A percentile compares a stretch with the other conserved stretches of the same genome.
phyloP scores from a whole-genome alignment of 92 coral and sea anemone species.

The Siderastrea siderea region DNA sequence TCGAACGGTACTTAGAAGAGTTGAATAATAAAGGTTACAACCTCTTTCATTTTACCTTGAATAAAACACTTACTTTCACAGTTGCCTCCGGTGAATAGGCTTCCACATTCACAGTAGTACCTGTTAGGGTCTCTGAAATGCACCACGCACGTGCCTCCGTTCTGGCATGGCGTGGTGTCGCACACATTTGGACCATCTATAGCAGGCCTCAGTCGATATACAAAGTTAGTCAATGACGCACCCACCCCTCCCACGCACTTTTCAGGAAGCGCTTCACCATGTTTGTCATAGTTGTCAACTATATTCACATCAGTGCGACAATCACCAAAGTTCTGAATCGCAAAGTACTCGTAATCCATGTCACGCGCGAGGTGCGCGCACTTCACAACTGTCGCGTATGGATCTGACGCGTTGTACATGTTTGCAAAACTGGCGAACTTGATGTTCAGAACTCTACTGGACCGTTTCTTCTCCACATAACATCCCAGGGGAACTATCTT shows the following conservation, averaged over 20 bases:
- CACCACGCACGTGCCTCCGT: slow-evolving; percentile 21
- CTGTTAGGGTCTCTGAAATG: slow-evolving; percentile 6
- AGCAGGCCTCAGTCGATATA: slow-evolving; percentile 28
- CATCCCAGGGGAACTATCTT: slow-evolving; percentile 1
- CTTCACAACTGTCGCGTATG: slow-evolving; percentile 16
- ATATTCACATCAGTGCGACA: slow-evolving; percentile 20
- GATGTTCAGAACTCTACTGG: slow-evolving; percentile 1
- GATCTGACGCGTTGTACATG: background rate
- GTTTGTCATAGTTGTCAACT: background rate
- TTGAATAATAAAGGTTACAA: background rate
- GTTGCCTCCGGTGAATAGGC: background rate
- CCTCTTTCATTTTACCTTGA: background rate
- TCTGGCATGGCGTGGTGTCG: slow-evolving; percentile 22
- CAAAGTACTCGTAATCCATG: slow-evolving; percentile 52
- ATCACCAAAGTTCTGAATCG: slow-evolving; percentile 33
- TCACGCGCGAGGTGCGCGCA: slow-evolving; percentile 52
- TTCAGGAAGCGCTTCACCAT: slow-evolving; percentile 21
- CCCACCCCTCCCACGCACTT: slow-evolving; percentile 48
- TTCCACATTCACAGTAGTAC: slow-evolving; percentile 20
- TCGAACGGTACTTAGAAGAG: too few species aligned
- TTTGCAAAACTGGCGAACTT: slow-evolving; percentile 8
- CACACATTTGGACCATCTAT: slow-evolving; percentile 34
- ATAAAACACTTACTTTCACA: slow-evolving; percentile 10
- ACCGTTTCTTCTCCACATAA: background rate
- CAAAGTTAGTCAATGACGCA: slow-evolving; percentile 7